Evolutionary conservation across 92 coral and sea anemone species (phyloP).

Genomic region (Desmophyllum pertusum): DNA sequence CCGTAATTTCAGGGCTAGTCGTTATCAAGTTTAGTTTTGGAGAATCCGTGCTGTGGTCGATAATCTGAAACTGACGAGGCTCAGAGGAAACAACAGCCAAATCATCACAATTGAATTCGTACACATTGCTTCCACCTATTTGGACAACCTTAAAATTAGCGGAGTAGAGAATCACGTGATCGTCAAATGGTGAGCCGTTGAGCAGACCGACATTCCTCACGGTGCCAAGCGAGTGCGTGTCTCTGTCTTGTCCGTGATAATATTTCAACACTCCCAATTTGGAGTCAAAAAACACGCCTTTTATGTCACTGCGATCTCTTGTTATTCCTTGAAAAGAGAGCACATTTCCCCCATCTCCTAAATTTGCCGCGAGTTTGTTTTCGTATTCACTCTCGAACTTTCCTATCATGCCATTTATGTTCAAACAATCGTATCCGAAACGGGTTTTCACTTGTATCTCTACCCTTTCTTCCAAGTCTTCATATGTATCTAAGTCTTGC

Average conservation of each 20-base stretch:
- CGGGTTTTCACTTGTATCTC: not conserved
- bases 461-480: too few species aligned
- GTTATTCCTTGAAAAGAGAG: conserved; percentile 20
- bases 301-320: not conserved
- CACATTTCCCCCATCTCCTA: conserved; percentile 1
- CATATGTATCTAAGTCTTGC: too few species aligned
- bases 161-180: not conserved
- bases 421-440: not conserved
- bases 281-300: conserved; percentile 9
- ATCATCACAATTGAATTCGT: conserved; percentile 14
- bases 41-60: not conserved
- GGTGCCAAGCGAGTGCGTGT: conserved; percentile 17
- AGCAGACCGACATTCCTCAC: not conserved
- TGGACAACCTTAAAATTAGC: not conserved
- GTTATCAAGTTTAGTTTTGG: not conserved
- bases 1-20: not conserved
- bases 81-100: not conserved
- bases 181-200: conserved; percentile 23
- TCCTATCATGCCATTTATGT: conserved; percentile 4
- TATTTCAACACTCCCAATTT: not conserved
- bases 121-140: not conserved
- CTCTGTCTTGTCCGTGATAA: conserved; percentile 8
- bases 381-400: not conserved
- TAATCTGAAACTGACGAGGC: not conserved
- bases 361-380: not conserved